A percentile compares a stretch with the other conserved stretches of the same genome.
phyloP scores from a whole-genome alignment of 2,888 invertebrate species.

The Melolontha melolontha region DNA sequence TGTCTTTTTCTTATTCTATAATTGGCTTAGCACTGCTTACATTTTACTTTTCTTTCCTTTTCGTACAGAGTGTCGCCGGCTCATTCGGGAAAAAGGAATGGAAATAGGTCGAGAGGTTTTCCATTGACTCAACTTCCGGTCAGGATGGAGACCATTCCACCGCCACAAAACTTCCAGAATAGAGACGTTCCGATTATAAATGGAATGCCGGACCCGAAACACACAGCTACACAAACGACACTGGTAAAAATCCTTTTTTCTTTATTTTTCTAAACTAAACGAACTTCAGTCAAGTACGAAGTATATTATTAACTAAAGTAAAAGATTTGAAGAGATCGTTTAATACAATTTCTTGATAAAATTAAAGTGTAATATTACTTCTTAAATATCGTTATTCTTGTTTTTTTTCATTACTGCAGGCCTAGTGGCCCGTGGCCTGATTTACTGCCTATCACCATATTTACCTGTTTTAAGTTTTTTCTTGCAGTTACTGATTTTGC shows the following conservation, averaged over 20 bases:
- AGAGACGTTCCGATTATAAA: constrained; percentile 53
- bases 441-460: too few relatives aligned
- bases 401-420: too few relatives aligned
- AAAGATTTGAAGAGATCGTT: too few relatives aligned
- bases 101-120: constrained; percentile 59
- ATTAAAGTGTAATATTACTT: too few relatives aligned
- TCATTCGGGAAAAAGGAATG: constrained; percentile 73
- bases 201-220: constrained; percentile 65
- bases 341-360: too few relatives aligned
- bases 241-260: constrained; percentile 71
- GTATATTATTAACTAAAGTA: too few relatives aligned
- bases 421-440: too few relatives aligned
- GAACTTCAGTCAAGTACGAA: too few relatives aligned
- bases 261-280: too few relatives aligned
- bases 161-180: constrained; percentile 65
- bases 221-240: constrained; percentile 82
- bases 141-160: constrained; percentile 61
- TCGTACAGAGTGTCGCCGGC: constrained; percentile 77
- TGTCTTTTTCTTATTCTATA: background rate
- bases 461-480: too few relatives aligned
- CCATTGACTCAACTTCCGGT: constrained; percentile 57
- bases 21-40: background rate
- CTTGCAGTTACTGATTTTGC: too few relatives aligned
- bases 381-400: too few relatives aligned
- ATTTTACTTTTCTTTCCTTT: constrained; percentile 17